phyloP scores from a whole-genome alignment of 2,113 vertebrate species.

The Poecile atricapillus region DNA sequence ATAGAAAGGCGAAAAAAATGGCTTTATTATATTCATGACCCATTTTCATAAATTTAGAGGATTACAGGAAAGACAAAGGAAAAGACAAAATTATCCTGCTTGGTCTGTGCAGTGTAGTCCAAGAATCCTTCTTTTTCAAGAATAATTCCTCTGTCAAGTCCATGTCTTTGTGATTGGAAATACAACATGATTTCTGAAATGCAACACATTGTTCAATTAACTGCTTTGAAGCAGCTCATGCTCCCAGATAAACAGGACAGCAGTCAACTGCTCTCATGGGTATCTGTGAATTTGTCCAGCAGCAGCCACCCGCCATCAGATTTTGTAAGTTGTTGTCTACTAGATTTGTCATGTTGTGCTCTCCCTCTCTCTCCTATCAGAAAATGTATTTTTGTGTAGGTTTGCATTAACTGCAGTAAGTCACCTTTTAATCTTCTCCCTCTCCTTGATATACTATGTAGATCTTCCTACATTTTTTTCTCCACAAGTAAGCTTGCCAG shows the following conservation, averaged over 20 bases:
- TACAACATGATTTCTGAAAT: neutral
- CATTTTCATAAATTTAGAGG: neutral
- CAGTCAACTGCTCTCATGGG: neutral
- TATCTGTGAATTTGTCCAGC: neutral
- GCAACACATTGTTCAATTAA: neutral
- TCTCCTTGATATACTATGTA: neutral
- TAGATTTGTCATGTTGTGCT: neutral
- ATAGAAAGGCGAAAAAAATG: neutral
- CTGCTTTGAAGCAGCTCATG: neutral
- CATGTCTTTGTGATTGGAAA: neutral
- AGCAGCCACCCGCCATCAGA: neutral
- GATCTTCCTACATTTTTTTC: neutral
- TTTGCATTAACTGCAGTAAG: neutral
- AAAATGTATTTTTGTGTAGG: neutral
- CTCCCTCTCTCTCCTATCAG: neutral
- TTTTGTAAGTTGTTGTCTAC: neutral
- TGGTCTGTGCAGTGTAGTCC: neutral
- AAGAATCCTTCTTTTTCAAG: neutral
- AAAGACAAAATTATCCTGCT: neutral
- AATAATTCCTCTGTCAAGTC: neutral
- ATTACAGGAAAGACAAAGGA: neutral
- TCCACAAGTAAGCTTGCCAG: neutral
- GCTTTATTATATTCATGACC: neutral
- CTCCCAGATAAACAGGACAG: neutral
- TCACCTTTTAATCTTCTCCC: neutral